phyloP scores from a whole-genome alignment of 2,888 invertebrate species.

The Apeira syringaria region DNA sequence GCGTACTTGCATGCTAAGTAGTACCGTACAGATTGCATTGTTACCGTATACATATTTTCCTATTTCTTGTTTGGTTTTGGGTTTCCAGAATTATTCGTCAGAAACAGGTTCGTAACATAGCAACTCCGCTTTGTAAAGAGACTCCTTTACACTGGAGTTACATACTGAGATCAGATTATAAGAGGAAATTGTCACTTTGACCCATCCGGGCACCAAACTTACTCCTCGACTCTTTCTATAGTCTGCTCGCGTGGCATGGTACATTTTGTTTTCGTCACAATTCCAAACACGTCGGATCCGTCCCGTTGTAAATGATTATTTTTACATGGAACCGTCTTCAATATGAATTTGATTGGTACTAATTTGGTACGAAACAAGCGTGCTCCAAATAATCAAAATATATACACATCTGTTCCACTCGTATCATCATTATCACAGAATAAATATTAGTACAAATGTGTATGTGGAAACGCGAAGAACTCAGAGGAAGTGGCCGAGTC shows the following conservation, averaged over 20 bases:
- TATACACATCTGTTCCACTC: constrained; percentile 38
- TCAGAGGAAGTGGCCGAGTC: constrained; percentile 55
- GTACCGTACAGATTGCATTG: constrained; percentile 49
- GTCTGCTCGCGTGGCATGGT: constrained; percentile 40
- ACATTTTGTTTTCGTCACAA: constrained; percentile 13
- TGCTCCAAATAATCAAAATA: constrained; percentile 34
- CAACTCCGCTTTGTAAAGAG: constrained; percentile 7
- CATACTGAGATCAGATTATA: constrained; percentile 34
- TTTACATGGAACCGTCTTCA: constrained; percentile 14
- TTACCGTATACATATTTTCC: constrained; percentile 23
- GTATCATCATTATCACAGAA: no score
- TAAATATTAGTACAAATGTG: constrained; percentile 58
- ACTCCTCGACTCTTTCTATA: constrained; percentile 44
- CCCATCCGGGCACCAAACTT: constrained; percentile 61
- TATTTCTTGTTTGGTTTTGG: no score
- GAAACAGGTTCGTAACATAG: constrained; percentile 6
- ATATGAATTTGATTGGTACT: constrained; percentile 26
- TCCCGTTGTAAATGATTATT: constrained; percentile 16
- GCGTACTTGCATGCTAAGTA: constrained; percentile 28
- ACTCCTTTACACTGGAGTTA: constrained; percentile 13
- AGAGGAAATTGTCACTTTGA: constrained; percentile 65
- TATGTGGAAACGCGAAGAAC: constrained; percentile 50
- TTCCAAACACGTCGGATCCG: no score
- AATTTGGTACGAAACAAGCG: constrained; percentile 33
- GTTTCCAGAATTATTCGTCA: neutral